These are phyloP conservation scores for Pitangus sulphuratus DNA, from an alignment of 2,797 vertebrate species.

Conservation along the genomic window DNA sequence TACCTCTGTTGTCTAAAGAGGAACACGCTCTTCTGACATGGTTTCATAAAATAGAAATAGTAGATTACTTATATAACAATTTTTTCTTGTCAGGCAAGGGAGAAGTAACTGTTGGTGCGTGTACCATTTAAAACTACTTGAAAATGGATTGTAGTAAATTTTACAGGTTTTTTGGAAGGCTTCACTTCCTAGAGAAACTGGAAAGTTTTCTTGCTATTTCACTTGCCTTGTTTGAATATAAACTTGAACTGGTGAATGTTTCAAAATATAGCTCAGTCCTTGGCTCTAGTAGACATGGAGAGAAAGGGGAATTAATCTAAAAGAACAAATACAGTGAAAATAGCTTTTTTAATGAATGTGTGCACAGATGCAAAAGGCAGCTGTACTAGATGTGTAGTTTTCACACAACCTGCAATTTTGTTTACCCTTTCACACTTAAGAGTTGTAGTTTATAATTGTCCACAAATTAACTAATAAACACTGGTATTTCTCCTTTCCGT, in stretches of 20 bases:
- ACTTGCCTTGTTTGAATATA: neutral
- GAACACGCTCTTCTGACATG: neutral
- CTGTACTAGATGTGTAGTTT: neutral
- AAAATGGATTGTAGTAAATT: neutral
- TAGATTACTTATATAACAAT: neutral
- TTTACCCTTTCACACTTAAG: neutral
- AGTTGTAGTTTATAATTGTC: neutral
- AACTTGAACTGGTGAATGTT: neutral
- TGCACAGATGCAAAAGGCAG: neutral
- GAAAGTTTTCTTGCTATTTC: neutral
- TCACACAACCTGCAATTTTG: neutral
- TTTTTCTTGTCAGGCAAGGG: neutral
- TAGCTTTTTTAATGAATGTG: neutral
- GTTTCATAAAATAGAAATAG: neutral
- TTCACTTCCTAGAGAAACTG: neutral
- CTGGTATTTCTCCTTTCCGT: neutral
- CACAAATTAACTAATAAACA: neutral
- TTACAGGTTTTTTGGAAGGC: neutral
- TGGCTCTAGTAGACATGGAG: accelerated
- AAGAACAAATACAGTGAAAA: neutral
- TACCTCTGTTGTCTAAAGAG: neutral
- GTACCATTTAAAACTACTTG: neutral
- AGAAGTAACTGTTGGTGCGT: neutral
- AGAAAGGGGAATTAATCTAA: neutral
- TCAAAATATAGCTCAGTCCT: neutral